Conservation (phyloP, 2,797 vertebrate species). For the Cryptoblepharus egeriae region DNA sequence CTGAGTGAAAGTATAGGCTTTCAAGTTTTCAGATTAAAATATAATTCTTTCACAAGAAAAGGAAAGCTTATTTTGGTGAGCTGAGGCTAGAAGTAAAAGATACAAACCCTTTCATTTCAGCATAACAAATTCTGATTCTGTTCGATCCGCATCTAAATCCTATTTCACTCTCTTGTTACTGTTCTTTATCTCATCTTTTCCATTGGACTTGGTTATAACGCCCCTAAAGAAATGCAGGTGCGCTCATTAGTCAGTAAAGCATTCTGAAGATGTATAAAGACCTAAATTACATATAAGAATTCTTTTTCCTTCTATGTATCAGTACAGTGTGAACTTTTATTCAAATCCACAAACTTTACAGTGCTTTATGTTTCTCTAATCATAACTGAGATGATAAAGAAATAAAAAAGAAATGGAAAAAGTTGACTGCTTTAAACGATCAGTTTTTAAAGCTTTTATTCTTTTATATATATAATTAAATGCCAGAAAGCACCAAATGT, state of each 20-base stretch:
- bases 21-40: slow-evolving; percentile 58
- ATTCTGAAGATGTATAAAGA: slow-evolving; percentile 53
- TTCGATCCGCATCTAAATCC: slow-evolving; percentile 50
- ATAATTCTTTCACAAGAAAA: neutral
- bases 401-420: slow-evolving; percentile 50
- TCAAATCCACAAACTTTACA: slow-evolving; percentile 57
- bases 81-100: neutral
- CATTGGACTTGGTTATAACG: slow-evolving; percentile 36
- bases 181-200: slow-evolving; percentile 60
- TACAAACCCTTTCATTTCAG: slow-evolving; percentile 1
- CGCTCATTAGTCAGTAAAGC: slow-evolving; percentile 65
- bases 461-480: slow-evolving; percentile 68
- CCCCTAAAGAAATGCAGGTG: slow-evolving; percentile 59
- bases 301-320: slow-evolving; percentile 44
- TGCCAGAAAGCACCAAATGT: slow-evolving; percentile 63
- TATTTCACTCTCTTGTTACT: slow-evolving; percentile 57
- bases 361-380: slow-evolving; percentile 63
- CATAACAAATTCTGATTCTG: slow-evolving; percentile 24
- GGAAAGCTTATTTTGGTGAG: slow-evolving; percentile 4
- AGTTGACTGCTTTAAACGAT: slow-evolving; percentile 56
- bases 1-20: slow-evolving; percentile 2
- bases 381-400: slow-evolving; percentile 58
- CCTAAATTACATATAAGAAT: slow-evolving; percentile 42
- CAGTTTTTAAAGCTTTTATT: slow-evolving; percentile 61
- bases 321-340: slow-evolving; percentile 47